Percentiles rank a stretch among this genome's conserved stretches.
These are phyloP conservation scores for Linurgus olivaceus DNA, from an alignment of 2,797 vertebrate genomes.

Conservation along the genomic window DNA sequence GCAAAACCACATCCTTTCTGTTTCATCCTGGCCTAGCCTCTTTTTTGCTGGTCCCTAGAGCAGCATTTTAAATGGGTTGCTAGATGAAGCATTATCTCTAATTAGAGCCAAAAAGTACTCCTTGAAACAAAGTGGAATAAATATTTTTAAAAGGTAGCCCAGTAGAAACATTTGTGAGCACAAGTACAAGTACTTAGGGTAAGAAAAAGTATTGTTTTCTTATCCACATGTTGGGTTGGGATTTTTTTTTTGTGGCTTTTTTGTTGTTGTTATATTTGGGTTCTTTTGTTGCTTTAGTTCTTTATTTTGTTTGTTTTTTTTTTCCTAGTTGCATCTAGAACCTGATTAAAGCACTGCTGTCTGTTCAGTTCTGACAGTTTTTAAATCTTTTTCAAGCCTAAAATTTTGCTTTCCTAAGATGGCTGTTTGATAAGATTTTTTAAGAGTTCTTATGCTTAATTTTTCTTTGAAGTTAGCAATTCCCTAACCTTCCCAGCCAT, in stretches of 20 bases:
- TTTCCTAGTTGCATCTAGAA: neutral
- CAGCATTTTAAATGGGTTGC: too few relatives aligned
- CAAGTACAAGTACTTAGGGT: neutral
- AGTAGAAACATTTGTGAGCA: neutral
- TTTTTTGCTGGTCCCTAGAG: too few relatives aligned
- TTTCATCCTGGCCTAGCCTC: neutral
- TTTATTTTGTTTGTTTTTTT: neutral
- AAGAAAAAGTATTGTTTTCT: neutral
- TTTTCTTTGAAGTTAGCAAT: neutral
- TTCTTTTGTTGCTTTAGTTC: neutral
- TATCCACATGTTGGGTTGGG: neutral
- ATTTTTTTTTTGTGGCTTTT: accelerated
- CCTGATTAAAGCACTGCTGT: neutral
- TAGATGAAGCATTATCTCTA: neutral
- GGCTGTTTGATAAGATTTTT: neutral
- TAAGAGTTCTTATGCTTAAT: neutral
- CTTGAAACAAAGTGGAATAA: neutral
- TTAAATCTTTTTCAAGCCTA: neutral
- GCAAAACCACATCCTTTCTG: neutral
- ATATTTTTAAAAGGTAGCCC: neutral
- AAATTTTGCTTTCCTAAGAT: neutral
- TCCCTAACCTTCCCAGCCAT: neutral
- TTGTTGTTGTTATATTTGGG: neutral
- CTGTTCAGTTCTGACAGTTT: neutral
- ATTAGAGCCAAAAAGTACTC: neutral